Evolutionary conservation across 2,888 invertebrate species (phyloP), one percentile per base, ranked within the genome.

Genomic region (Cyclophora punctaria): DNA sequence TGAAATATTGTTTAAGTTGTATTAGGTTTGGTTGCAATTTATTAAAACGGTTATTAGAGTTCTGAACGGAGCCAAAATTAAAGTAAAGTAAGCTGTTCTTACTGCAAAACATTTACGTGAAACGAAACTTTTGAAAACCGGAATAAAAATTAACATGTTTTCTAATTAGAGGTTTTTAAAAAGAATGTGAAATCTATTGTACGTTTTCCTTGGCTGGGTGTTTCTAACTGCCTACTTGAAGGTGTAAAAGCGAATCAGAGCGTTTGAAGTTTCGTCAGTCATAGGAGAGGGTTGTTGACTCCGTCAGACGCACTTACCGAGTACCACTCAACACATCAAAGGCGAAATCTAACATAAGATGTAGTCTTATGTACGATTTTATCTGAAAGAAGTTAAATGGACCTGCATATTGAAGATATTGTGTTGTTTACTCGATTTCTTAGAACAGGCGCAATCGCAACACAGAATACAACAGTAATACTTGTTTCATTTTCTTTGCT

Each of bases 171-270:
- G 45, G 46, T 47, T 53, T 48, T 48, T 45, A 37, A 49, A 48
- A 51, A 45, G 42, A 50, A 51, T 50, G 49, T 45, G 41, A 49
- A 33, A 51, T 20, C 42, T 50, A 55, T 55, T 57, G 55, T 56
- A 47, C 55, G 48, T 49, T 40, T 7, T 51, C 46, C 49, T 44
- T 35, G 5, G 49, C 6, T 35, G 50, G 49, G 53, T 60, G 63
- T 52, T 58, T 59, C 44, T 66, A 68, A 64, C 67, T 64, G 68
- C 69, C 73, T 75, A 69, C 76, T 75, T 66, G 61, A 75, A 81
- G 82, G 82, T 77, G 83, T 81, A 81, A 83, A 83, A 71, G 83
- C 80, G 76, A 80, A 81, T 80, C 81, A 75, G 71, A 73, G 59
- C 80, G 75, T 80, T 81, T 83, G 77, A 80, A 76, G 80, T 78